Base-by-base conservation (phyloP, 2,888 invertebrate genomes). In the Fragum sueziense region DNA sequence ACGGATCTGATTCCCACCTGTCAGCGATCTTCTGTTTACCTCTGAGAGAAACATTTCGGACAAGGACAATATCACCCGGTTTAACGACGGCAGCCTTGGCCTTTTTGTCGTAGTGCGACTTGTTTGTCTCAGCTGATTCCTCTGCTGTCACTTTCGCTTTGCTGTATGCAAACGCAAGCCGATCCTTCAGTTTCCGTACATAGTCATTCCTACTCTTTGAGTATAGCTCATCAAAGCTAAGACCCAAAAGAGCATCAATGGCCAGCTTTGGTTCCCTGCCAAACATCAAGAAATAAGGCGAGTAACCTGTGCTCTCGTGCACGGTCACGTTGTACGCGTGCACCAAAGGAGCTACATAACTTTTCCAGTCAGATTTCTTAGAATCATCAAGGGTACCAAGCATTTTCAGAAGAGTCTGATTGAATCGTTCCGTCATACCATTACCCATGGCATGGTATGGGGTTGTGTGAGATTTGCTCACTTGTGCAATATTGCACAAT, bases 381-480 rank as follows among this genome's bases (percentile, higher is more conserved):
- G 27, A 3, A 17, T 57, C 59, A 29, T 74, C 74, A 1, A 74
- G 57, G 2, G 74, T 74, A 6, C 74, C 59, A 25, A 68, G 47
- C 74, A 74, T 74, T 29, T 74, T 37, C 6, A 74, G 37, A 6
- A 75, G 27, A 9, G 61, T 75, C 47, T 47, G 31, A 34, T 75
- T 75, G 51, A 75, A 76, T 27, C 76, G 11, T 51, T 76, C 76
- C 20, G 31, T 51, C 70, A 52, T 61, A n/a, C 72, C 72, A 25
- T 73, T 76, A n/a, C 71, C 76, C n/a, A 76, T 72, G 14, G 76
- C 52, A 47, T 76, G 76, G 31, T 76, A 76, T 6, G 72, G 76
- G 11, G 76, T 76, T 0, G 76, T 76, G 9, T 65, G n/a, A 27
- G 67, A 54, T 25, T 76, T 72, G 0, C 34, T 31, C 9, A 72